These are phyloP conservation scores for Anas georgica DNA, from an alignment of 2,797 vertebrate species.

Conservation along the genomic window DNA sequence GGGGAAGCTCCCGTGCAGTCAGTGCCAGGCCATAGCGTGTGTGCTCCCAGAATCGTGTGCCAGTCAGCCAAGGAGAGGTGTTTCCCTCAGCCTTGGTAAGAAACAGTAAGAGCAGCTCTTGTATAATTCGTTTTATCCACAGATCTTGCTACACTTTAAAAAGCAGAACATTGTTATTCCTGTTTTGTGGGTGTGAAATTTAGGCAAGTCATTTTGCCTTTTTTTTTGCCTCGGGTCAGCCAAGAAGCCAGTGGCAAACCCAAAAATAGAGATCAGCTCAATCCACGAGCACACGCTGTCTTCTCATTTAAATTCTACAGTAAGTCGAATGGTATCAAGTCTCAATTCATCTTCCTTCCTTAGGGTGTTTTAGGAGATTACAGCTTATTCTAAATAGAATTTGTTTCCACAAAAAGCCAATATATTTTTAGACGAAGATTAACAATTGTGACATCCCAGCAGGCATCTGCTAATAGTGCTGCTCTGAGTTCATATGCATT, in stretches of 20 bases:
- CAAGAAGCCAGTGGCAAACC: conserved; percentile 1
- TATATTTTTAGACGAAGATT: conserved; percentile 9
- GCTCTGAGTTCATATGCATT: not conserved
- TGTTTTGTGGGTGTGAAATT: not conserved
- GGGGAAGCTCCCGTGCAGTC: not conserved
- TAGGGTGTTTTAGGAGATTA: not conserved
- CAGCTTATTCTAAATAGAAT: not conserved
- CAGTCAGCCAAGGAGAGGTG: not conserved
- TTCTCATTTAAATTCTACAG: conserved; percentile 24
- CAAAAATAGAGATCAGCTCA: not conserved
- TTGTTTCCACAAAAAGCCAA: not conserved
- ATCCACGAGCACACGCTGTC: not conserved
- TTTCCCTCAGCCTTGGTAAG: not conserved
- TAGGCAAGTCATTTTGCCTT: not conserved
- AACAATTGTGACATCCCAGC: not conserved
- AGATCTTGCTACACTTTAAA: not conserved
- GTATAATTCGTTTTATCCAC: not conserved
- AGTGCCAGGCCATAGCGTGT: not conserved
- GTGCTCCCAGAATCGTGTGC: not conserved
- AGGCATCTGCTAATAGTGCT: not conserved
- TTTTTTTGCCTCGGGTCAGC: not conserved
- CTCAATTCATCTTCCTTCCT: not conserved
- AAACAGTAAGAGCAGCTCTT: not conserved
- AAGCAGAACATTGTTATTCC: not conserved
- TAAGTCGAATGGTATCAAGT: not conserved